Evolutionary conservation across 2,888 invertebrate species (phyloP), one percentile per base, ranked within the genome.

Genomic region (Spilarctia lutea): DNA sequence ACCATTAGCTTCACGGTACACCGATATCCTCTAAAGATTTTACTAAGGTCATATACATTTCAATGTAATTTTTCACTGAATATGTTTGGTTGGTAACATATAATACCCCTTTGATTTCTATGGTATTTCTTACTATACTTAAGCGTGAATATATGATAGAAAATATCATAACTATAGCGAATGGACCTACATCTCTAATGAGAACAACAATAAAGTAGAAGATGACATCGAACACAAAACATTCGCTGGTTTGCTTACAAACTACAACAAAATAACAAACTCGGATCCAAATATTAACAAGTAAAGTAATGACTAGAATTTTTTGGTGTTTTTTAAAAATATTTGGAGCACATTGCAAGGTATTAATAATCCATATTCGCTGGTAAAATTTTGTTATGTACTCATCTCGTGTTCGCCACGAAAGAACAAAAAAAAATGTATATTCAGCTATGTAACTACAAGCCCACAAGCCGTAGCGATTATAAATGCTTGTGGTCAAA

Each of bases 61-160:
- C 39, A 27, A 65, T 65, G 20, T 73, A 69, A 48, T 69, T 35
- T 13, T 48, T 48, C 8, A 52, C 18, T 69, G 73, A 69, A 69
- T 35, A 68, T 35, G 20, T 68, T 52, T 63, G 63, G 0, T 20
- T 7, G 20, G 65, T 13, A 33, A n/a, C 52, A 2, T 30, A 7
- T 7, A 39, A 18, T 18, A 73, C 18, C 8, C 68, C 68, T 45
- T 69, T 52, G 35, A 13, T 69, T 52, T 48, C 63, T 27, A 73
- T 68, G 35, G 65, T 65, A 8, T 30, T 68, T n/a, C 63, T 63
- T 52, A 73, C 39, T 8, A 65, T 52, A 4, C 4, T 52, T 1
- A 73, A 8, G 3, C 73, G 68, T 24, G 48, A 45, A 63, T 68
- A 63, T n/a, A 73, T 63, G 4, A 60, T 13, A 60, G 60, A 60